Percentiles rank a stretch among this genome's conserved stretches.
These are phyloP conservation scores for Ornithoptera alexandrae DNA, from an alignment of 2,888 invertebrate genomes.

Conservation along the genomic window DNA sequence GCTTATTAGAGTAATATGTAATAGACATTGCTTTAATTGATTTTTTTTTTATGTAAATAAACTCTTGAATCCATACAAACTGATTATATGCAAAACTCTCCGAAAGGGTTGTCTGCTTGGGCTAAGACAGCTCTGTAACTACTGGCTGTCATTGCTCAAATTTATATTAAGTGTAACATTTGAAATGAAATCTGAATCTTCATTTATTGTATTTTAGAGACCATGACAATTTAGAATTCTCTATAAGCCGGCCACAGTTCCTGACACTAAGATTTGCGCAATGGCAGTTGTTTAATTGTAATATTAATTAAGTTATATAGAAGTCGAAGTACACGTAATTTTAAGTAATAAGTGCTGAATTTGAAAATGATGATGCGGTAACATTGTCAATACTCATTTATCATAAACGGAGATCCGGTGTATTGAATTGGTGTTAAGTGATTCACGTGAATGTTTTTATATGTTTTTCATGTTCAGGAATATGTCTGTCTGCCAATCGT, in stretches of 20 bases:
- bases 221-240: slow-evolving; percentile 30
- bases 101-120: slow-evolving; percentile 38
- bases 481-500: slow-evolving; percentile 41
- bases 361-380: slow-evolving; percentile 56
- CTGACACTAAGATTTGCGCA: slow-evolving; percentile 21
- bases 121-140: slow-evolving; percentile 40
- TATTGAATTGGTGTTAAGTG: slow-evolving; percentile 34
- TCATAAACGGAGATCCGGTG: slow-evolving; percentile 50
- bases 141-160: slow-evolving; percentile 30
- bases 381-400: slow-evolving; percentile 74
- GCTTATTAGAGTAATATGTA: slow-evolving; percentile 65
- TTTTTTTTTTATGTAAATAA: slow-evolving; percentile 43
- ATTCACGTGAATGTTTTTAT: slow-evolving; percentile 7
- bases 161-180: slow-evolving; percentile 27
- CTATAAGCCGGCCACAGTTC: slow-evolving; percentile 26
- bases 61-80: slow-evolving; percentile 23
- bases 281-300: slow-evolving; percentile 17
- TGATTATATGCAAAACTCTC: slow-evolving; percentile 36
- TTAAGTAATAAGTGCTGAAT: slow-evolving; percentile 68
- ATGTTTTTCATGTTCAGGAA: slow-evolving; percentile 30
- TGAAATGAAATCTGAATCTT: slow-evolving; percentile 23
- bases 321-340: slow-evolving; percentile 58
- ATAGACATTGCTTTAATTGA: slow-evolving; percentile 37
- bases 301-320: slow-evolving; percentile 37
- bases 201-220: slow-evolving; percentile 31